Evolutionary conservation across 2,113 vertebrate genomes (phyloP), one percentile per base, ranked within the genome.

Genomic region (Hippocampus comes): DNA sequence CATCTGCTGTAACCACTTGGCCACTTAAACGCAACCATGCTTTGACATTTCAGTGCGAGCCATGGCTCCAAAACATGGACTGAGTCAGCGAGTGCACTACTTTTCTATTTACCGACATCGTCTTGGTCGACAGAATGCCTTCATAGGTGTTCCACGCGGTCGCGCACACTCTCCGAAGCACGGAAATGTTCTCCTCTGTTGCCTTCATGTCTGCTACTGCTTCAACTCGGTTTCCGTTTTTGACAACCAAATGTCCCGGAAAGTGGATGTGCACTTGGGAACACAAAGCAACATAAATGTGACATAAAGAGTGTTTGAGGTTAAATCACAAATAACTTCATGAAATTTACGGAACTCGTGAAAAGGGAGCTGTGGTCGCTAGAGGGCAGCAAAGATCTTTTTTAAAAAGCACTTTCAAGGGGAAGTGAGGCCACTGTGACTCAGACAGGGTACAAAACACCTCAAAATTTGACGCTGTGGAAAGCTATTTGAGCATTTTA

Each of bases 121-220:
- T 79, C 64, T 65, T 77, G 70, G 69, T 80, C 63, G 57, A 78
- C 72, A 71, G 79, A 82, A 84, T 78, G 85, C 76, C 73, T 84
- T 87, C 73, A 74, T 73, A 46, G 66, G 70, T 68, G 72, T 75
- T 34, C 53, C 64, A 67, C 74, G 59, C 64, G 64, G 53, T 53
- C 38, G 43, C 56, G 34, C 20, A 15, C 74, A 63, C 34, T 41
- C 41, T 66, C 67, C 38, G 17, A 72, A 83, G 83, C 83, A 77
- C 77, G 78, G 71, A 51, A 23, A 57, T 55, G 73, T 79, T 78
- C 78, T 69, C 75, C 80, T 81, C 23, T 38, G 78, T 76, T 88
- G 88, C 89, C 88, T 90, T 89, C 76, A 65, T 78, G 65, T 83
- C 78, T 87, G 85, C 78, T 80, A 79, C 85, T 48, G 30, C 72